phyloP scores from a whole-genome alignment of 2,113 vertebrate species.

The Dasyurus viverrinus region DNA sequence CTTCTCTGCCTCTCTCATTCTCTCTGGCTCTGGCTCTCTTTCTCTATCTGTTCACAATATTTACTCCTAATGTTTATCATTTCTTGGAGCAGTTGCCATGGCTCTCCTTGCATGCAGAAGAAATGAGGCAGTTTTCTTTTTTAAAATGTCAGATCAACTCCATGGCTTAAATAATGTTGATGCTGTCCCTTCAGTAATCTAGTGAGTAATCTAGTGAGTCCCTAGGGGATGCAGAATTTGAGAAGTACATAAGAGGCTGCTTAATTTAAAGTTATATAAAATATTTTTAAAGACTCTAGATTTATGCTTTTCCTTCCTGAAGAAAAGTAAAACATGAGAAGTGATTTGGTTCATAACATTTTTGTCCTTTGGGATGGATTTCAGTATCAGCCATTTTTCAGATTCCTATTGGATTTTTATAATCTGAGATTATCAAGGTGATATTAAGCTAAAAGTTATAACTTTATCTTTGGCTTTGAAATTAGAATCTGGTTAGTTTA shows the following conservation, averaged over 20 bases:
- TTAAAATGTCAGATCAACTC: neutral
- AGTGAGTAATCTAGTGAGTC: neutral
- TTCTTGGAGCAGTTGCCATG: neutral
- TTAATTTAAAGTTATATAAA: neutral
- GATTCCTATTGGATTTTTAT: neutral
- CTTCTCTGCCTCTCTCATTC: no score
- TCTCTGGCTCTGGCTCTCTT: no score
- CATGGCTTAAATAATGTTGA: neutral
- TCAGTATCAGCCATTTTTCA: neutral
- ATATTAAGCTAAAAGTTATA: neutral
- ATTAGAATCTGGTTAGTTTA: neutral
- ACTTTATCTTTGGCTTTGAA: neutral
- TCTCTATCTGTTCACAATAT: neutral
- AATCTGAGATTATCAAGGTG: neutral
- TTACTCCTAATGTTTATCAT: neutral
- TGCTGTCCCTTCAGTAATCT: neutral
- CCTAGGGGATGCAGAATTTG: neutral
- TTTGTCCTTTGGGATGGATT: neutral
- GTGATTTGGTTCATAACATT: neutral
- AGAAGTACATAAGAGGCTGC: neutral
- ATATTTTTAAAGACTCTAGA: neutral
- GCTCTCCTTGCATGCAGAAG: neutral
- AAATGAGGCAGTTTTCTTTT: neutral
- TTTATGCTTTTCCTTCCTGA: neutral
- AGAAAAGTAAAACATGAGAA: neutral